Evolutionary conservation across 2,888 invertebrate genomes (phyloP), one percentile per base, ranked within the genome.

Genomic region (Zaprionus obscuricornis): DNA sequence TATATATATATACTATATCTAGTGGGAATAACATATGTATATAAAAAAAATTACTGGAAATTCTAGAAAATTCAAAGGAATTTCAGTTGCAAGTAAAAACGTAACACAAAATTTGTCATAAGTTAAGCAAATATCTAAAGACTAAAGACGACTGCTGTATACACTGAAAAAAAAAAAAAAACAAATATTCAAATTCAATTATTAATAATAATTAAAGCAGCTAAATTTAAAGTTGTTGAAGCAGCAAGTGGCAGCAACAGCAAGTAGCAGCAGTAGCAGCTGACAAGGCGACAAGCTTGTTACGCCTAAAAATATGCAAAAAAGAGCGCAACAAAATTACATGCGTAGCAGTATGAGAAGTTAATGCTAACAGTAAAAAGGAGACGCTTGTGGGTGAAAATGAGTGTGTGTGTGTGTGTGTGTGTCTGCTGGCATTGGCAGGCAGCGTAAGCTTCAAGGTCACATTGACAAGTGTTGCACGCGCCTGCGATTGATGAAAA

Each of bases 381-480:
- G 3, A 2, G 10, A 6, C 5, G 39, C 24, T 8, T 18, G 10
- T n/a, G n/a, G 22, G 24, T 14, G 18, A 18, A 20, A 13, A n/a
- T 26, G 34, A 17, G 3, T 27, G 56, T 31, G 54, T 43, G 45
- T 22, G 3, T 47, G 46, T 18, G 24, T 11, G 14, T 20, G 39
- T 33, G 13, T 17, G 51, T 58, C 55, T 47, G 52, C 64, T 62
- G 78, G 67, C 74, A 77, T 73, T 84, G 85, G 63, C 82, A 66
- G 60, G 67, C 46, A 27, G n/a, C n/a, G n/a, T n/a, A n/a, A n/a
- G n/a, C n/a, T n/a, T 52, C 84, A 82, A 82, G 82, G 82, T 82
- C 82, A 84, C 71, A 71, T 76, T 83, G 81, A 79, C 84, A 85
- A 85, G 82, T 81, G 86, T 84, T 82, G 86, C 84, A 83, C 78